Base-by-base conservation (phyloP, 2,797 vertebrate genomes). In the Botia almorhae region DNA sequence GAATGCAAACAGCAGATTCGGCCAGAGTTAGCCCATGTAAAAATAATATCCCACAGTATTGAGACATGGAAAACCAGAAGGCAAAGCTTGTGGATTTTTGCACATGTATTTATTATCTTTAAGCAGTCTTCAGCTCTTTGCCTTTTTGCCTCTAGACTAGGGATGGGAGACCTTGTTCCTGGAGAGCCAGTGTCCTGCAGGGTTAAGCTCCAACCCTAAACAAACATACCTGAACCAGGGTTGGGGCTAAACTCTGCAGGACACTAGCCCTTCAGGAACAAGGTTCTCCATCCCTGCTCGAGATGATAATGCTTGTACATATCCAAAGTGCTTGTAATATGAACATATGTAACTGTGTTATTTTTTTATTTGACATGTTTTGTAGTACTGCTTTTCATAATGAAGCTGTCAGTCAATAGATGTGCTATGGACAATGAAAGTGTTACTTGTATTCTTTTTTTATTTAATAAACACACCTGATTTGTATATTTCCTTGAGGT, bases 381-480 rank as follows among this genome's bases (percentile, higher is more conserved):
- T 94, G 90, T 93, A 93, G 91, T 91, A 87, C 86, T 88, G 92
- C 91, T 92, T 94, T 94, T 93, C 91, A 93, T 94, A 83, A 29
- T 29, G 1, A 84, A 78, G 78, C 92, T 92, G 91, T 93, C 87
- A 85, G 86, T 91, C 87, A 90, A 91, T 89, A 87, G 87, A 91
- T 88, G 90, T 92, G 83, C 85, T 87, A 89, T 89, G 89, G 88
- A 88, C 90, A 89, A 88, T 91, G 86, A 82, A 93, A 92, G 91
- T 93, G 89, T 91, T 70, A 61, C 56, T 63, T 70, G 76, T 78
- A 63, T 78, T 29, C 29, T 90, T 85, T 88, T 83, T 91, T 89
- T 91, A 92, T 90, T 89, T 77, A 93, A 91, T 90, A 93, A 91
- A 93, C 69, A 76, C 56, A 81, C 60, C 8, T 75, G 76, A 76